These are phyloP conservation scores for Sandelia bainsii DNA, from an alignment of 2,797 vertebrate genomes.

Conservation along the genomic window DNA sequence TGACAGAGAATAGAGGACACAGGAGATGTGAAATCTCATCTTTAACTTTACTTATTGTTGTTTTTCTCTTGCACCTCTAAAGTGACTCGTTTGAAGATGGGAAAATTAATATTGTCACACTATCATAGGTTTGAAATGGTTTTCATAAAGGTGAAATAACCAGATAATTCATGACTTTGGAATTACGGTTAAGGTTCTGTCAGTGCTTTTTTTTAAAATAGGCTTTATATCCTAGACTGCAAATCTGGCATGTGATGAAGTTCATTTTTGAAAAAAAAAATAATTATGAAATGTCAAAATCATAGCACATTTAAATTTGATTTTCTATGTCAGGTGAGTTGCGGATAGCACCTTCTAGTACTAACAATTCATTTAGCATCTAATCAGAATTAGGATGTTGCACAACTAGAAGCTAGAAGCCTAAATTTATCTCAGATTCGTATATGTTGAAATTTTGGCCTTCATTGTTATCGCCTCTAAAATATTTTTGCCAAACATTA, in stretches of 20 bases:
- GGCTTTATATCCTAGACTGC: neutral
- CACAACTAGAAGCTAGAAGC: neutral
- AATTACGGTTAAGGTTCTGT: neutral
- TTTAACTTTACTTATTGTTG: conserved; percentile 43
- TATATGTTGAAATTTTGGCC: neutral
- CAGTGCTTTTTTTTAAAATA: too few species aligned
- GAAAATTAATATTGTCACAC: neutral
- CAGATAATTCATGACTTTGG: neutral
- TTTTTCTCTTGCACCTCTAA: conserved; percentile 17
- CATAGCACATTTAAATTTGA: too few species aligned
- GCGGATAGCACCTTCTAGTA: too few species aligned
- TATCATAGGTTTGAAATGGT: neutral
- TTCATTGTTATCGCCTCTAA: neutral
- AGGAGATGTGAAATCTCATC: conserved; percentile 54
- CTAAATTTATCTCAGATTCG: neutral
- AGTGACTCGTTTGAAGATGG: conserved; percentile 9
- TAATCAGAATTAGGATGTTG: too few species aligned
- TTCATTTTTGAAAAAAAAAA: too few species aligned
- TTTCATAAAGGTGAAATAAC: neutral
- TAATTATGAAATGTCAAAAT: too few species aligned
- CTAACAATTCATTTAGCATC: too few species aligned
- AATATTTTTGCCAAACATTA: neutral
- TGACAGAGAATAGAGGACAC: conserved; percentile 57
- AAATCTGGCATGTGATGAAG: neutral
- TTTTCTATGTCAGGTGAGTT: too few species aligned